Base-by-base conservation (phyloP, 2,797 vertebrate genomes). In the Chaunax sp. region DNA sequence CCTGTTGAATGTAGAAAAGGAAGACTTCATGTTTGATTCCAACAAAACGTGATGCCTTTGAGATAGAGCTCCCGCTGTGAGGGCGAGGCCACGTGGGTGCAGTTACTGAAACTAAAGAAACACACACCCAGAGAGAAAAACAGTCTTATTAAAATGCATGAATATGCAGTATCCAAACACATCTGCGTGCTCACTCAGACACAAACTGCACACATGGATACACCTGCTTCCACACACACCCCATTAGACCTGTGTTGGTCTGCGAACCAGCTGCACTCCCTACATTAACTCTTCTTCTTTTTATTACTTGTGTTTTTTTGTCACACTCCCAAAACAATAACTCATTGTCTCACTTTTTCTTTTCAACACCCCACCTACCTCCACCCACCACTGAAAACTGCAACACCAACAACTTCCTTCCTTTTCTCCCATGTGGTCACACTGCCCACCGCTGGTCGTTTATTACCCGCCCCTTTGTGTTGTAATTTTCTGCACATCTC, bases 51-150 rank as follows among this genome's bases (percentile, higher is more conserved):
- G 51, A 59, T 64, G 44, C 16, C 13, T 69, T 59, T 51, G 20
- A 74, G 51, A 22, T 56, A 33, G 57, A 37, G 71, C 76, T 79
- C 45, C 67, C 28, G 50, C 47, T 67, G 58, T 25, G 65, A 81
- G 58, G 44, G 49, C 0, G 20, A 51, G 58, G 43, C 28, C 49
- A 7, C 57, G 20, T 25, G 4, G 26, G 54, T 57, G 68, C 19
- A 61, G 23, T 41, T 66, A 57, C 38, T 59, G 63, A 23, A 67
- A 52, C 28, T 58, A 23, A 25, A 51, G 28, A 30, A 59, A 46
- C n/a, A 40, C 40, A 30, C 18, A 25, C 18, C 14, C 52, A 38
- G 6, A 64, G 45, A 69, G 46, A n/a, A n/a, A 69, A 52, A 40
- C 23, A 40, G 19, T 45, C 41, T 58, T 11, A 57, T 78, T 74